These are phyloP conservation scores for Lamprotornis superbus DNA, from an alignment of 2,113 vertebrate genomes.

Conservation along the genomic window DNA sequence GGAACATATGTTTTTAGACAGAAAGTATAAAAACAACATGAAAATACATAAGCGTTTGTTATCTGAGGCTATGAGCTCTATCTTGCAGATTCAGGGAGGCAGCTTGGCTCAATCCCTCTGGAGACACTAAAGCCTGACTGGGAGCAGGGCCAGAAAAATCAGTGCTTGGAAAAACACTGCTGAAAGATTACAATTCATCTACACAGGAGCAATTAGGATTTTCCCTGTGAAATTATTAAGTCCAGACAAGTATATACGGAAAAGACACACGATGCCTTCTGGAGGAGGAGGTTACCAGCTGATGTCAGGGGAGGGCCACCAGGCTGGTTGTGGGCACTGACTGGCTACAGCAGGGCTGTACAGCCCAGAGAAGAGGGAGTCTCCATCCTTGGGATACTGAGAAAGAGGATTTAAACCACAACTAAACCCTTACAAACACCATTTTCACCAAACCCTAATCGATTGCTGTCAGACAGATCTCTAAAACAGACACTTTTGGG, in stretches of 20 bases:
- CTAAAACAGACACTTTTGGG: not conserved
- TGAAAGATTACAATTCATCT: constrained; percentile 12
- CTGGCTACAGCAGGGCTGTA: not conserved
- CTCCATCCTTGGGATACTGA: not conserved
- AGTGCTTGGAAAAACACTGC: not conserved
- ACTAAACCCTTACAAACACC: not conserved
- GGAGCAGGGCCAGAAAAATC: constrained; percentile 34
- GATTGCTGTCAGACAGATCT: not conserved
- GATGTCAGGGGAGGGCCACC: not conserved
- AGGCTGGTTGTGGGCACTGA: not conserved
- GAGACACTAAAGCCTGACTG: not conserved
- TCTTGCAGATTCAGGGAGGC: constrained; percentile 4
- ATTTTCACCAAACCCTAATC: not conserved
- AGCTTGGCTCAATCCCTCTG: not conserved
- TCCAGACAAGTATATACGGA: not conserved
- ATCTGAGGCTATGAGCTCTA: not conserved
- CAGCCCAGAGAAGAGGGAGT: not conserved
- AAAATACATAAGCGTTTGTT: not conserved
- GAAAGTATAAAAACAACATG: not conserved
- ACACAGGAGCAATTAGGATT: not conserved
- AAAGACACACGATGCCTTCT: not conserved
- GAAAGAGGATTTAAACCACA: not conserved
- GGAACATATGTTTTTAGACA: constrained; percentile 5
- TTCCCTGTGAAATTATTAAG: not conserved
- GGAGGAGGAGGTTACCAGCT: not conserved